phyloP scores from a whole-genome alignment of 2,113 vertebrate species.

The Numida meleagris region DNA sequence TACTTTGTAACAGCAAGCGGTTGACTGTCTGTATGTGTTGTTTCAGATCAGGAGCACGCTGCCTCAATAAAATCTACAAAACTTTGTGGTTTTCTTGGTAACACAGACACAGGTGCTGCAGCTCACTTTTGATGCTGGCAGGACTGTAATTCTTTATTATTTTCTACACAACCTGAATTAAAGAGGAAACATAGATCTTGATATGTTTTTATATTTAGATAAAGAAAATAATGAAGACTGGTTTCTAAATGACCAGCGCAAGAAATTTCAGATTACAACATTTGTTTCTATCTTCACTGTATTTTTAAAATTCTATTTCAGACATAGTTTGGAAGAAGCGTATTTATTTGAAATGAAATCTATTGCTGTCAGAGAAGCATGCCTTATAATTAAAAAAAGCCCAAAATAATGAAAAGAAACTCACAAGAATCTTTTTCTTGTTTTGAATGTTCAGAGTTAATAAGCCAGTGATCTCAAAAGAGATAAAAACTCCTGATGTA shows the following conservation, averaged over 20 bases:
- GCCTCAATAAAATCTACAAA: neutral
- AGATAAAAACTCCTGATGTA: neutral
- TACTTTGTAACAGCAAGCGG: neutral
- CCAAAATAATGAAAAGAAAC: constrained; percentile 35
- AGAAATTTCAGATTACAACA: neutral
- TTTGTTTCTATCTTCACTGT: neutral
- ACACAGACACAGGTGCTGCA: neutral
- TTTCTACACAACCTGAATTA: neutral
- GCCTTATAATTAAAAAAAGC: constrained; percentile 29
- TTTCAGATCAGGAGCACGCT: neutral
- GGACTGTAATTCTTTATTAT: neutral
- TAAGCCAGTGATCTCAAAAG: neutral
- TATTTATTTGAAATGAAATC: constrained; percentile 31
- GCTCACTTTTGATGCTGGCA: neutral
- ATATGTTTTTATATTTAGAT: neutral
- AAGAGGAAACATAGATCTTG: neutral
- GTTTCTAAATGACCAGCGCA: neutral
- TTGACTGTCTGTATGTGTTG: neutral
- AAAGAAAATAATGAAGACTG: neutral
- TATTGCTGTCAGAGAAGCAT: neutral
- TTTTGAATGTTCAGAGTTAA: constrained; percentile 14
- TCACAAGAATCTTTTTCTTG: neutral
- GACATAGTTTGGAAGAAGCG: neutral
- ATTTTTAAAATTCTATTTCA: neutral
- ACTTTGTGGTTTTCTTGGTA: neutral